Conservation (phyloP, 2,113 vertebrate species). For the Scartelaos histophorus region DNA sequence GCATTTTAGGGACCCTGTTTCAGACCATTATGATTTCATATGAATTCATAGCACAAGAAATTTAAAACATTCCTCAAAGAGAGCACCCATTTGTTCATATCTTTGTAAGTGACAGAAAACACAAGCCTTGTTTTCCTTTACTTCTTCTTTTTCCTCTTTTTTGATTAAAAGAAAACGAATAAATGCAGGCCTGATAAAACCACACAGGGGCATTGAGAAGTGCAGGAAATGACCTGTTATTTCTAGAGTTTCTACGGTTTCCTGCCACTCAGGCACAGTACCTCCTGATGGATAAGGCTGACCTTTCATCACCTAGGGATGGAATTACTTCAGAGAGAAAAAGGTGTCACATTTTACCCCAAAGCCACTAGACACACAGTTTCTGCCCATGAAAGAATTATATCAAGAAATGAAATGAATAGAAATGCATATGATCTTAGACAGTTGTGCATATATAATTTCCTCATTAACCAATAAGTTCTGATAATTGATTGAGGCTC, state of each 20-base stretch:
- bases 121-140: constrained; percentile 40
- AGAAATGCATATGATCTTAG: constrained; percentile 7
- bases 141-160: constrained; percentile 45
- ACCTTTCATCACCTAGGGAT: constrained; percentile 49
- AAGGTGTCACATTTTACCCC: constrained; percentile 36
- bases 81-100: background rate
- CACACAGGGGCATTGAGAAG: constrained; percentile 51
- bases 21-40: background rate
- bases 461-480: background rate
- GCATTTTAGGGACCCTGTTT: constrained; percentile 15
- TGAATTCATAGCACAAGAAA: background rate
- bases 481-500: constrained; percentile 20
- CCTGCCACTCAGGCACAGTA: constrained; percentile 47
- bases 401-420: too few relatives aligned
- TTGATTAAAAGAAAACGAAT: constrained; percentile 71
- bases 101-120: constrained; percentile 8
- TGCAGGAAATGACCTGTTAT: constrained; percentile 70
- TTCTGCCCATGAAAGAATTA: background rate
- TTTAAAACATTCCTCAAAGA: background rate
- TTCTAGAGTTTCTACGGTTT: constrained; percentile 60
- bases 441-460: constrained; percentile 4
- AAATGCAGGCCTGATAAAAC: constrained; percentile 40
- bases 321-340: constrained; percentile 43
- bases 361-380: constrained; percentile 16
- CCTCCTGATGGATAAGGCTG: constrained; percentile 49